Evolutionary conservation across 2,888 invertebrate genomes (phyloP), one percentile per base, ranked within the genome.

Genomic region (Epinotia bilunana): DNA sequence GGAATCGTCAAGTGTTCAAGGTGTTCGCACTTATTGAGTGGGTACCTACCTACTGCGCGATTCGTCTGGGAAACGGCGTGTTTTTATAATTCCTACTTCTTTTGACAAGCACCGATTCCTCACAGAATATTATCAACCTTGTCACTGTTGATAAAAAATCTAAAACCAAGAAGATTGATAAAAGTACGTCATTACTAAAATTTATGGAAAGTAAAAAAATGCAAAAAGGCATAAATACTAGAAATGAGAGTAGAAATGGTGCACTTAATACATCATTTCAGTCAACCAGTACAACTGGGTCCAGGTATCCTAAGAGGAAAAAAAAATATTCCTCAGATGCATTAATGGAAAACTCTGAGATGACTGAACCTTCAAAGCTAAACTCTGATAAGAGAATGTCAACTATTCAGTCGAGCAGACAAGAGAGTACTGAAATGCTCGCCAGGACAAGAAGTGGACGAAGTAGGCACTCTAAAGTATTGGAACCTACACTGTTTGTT

Each of bases 61-160:
- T 58, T 69, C n/a, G 58, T 60, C 58, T 43, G 68, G 57, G 69
- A 69, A 69, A 60, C 58, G 43, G 23, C 46, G 43, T 60, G 46
- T 57, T 18, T 39, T n/a, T n/a, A n/a, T n/a, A n/a, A n/a, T n/a
- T n/a, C n/a, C n/a, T n/a, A n/a, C n/a, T n/a, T n/a, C n/a, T n/a
- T n/a, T n/a, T n/a, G n/a, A n/a, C n/a, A n/a, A 93, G 93, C 63
- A 91, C 89, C 0, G 92, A 92, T 72, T 91, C 91, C 0, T 91
- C 92, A 7, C 91, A 89, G 58, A 92, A 93, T 81, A 82, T 90
- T 11, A 83, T 93, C 5, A 92, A 91, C 77, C 80, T 92, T 68
- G 86, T 92, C 16, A 88, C 91, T 57, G 77, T 83, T 1, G 88
- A 88, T 62, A 85, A 81, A 65, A 83, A 83, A 77, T 82, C 86